Conservation (phyloP, 2,888 invertebrate species). For the Drosophila prostipennis region DNA sequence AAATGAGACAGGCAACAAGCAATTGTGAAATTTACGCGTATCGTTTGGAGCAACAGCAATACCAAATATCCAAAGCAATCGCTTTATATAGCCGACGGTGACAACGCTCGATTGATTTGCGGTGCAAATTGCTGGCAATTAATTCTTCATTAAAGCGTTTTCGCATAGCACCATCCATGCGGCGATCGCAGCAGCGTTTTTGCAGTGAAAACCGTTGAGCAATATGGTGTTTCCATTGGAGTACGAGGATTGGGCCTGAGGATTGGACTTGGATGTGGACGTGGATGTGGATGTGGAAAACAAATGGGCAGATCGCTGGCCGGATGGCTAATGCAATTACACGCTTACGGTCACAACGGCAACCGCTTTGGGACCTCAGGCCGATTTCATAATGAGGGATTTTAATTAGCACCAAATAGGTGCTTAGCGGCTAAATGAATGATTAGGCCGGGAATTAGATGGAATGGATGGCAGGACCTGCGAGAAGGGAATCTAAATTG, state of each 20-base stretch:
- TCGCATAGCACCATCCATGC: conserved; percentile 74
- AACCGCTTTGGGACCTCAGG: conserved; percentile 46
- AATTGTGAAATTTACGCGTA: conserved; percentile 79
- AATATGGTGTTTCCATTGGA: conserved; percentile 4
- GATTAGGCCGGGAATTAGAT: conserved; percentile 12
- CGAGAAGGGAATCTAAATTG: background rate
- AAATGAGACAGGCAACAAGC: conserved; percentile 50
- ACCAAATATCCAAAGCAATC: conserved; percentile 39
- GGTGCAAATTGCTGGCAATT: conserved; percentile 83
- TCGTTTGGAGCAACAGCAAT: conserved; percentile 44
- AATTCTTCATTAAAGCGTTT: conserved; percentile 83
- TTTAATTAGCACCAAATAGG: conserved; percentile 78
- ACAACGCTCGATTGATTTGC: conserved; percentile 77
- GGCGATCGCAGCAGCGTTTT: conserved; percentile 33
- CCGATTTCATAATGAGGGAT: conserved; percentile 78
- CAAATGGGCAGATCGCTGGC: conserved; percentile 49
- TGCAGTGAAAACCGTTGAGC: conserved; percentile 69
- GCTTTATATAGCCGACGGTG: conserved; percentile 56
- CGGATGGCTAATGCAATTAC: conserved; percentile 74
- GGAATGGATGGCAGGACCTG: background rate
- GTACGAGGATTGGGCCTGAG: background rate
- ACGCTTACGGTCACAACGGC: conserved; percentile 75
- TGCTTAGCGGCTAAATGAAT: conserved; percentile 28
- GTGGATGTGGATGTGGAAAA: background rate
- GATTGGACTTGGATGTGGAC: conserved; percentile 13